These are phyloP conservation scores for Pardalotus punctatus DNA, from an alignment of 2,113 vertebrate species.

Conservation along the genomic window DNA sequence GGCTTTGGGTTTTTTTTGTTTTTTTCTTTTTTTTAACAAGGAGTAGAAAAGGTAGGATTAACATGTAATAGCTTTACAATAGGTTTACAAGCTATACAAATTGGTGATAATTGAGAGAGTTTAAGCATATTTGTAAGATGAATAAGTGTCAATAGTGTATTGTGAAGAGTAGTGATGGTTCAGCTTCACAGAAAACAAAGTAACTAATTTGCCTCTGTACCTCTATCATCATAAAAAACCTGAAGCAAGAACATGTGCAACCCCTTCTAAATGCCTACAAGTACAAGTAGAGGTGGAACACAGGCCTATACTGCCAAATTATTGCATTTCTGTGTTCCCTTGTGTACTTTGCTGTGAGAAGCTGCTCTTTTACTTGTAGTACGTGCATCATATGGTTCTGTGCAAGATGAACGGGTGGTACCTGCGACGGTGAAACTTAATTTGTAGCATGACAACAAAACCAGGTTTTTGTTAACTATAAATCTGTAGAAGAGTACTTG, in stretches of 20 bases:
- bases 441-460: not conserved
- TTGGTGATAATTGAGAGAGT: not conserved
- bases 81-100: accelerated
- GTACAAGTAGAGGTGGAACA: not conserved
- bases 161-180: not conserved
- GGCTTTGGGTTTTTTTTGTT: not conserved
- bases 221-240: not conserved
- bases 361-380: not conserved
- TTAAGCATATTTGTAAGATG: not conserved
- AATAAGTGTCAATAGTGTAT: not conserved
- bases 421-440: not conserved
- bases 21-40: not conserved
- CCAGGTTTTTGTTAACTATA: not conserved
- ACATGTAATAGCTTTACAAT: not conserved
- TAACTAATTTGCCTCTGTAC: not conserved
- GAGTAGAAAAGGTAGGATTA: not conserved
- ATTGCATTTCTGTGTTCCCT: not conserved
- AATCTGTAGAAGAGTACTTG: not conserved
- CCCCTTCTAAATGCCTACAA: accelerated
- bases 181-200: not conserved
- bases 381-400: not conserved
- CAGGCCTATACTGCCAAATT: not conserved
- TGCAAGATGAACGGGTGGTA: not conserved
- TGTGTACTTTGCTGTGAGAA: not conserved
- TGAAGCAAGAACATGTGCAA: not conserved